Percentiles rank a stretch among this genome's conserved stretches.
These are phyloP conservation scores for Lateolabrax maculatus DNA, from an alignment of 2,797 vertebrate genomes.

Conservation along the genomic window DNA sequence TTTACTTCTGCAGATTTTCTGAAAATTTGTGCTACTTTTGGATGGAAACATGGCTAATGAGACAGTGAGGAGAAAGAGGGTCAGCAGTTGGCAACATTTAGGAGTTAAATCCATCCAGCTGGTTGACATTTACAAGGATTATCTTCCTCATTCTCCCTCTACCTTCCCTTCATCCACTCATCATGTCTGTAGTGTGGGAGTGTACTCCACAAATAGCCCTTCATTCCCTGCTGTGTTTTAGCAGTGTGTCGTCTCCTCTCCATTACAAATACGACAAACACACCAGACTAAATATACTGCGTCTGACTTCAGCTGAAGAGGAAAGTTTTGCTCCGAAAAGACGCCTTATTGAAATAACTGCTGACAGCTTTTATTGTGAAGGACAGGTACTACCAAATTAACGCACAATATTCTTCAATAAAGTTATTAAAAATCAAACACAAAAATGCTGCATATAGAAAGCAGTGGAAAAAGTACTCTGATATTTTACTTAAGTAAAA, in stretches of 20 bases:
- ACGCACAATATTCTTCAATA: neutral
- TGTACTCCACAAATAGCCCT: conserved; percentile 34
- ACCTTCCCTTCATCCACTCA: neutral
- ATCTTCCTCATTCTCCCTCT: neutral
- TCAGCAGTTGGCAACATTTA: neutral
- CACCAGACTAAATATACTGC: conserved; percentile 23
- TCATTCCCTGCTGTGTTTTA: neutral
- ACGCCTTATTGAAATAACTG: neutral
- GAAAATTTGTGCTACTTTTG: too few relatives aligned
- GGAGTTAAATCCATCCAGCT: neutral
- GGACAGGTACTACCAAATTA: neutral
- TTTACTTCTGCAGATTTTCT: too few relatives aligned
- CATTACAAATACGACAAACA: neutral
- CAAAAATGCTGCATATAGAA: neutral
- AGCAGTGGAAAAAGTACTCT: too few relatives aligned
- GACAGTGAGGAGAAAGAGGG: neutral
- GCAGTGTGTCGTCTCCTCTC: neutral
- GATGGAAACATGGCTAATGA: too few relatives aligned
- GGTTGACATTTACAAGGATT: conserved; percentile 2
- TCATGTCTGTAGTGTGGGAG: neutral
- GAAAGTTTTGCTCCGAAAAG: neutral
- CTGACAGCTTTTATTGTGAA: conserved; percentile 10
- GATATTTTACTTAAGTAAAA: too few relatives aligned
- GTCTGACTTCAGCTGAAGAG: neutral
- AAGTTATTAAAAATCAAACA: neutral